Percentiles rank a stretch among this genome's conserved stretches.
phyloP scores from a whole-genome alignment of 2,797 vertebrate genomes.

The Hapalemur alaotrensis region DNA sequence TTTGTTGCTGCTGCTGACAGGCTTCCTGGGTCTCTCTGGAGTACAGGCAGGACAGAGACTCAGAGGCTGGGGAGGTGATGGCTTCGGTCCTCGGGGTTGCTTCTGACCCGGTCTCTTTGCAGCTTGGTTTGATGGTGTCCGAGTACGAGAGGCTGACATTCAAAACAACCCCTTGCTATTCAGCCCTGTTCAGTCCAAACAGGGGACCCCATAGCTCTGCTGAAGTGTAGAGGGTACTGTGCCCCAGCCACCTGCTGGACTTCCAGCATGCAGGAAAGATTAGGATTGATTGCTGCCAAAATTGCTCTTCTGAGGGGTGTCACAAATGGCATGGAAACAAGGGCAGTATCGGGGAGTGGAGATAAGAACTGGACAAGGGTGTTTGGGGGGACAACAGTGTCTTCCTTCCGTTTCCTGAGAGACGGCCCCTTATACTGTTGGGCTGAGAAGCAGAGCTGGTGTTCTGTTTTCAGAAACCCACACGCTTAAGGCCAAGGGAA shows the following conservation, averaged over 20 bases:
- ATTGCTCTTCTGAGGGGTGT: not conserved
- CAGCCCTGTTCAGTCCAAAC: not conserved
- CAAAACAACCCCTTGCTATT: not conserved
- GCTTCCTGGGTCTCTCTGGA: not conserved
- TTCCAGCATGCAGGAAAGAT: not conserved
- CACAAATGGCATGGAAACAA: not conserved
- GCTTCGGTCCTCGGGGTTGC: fast-evolving
- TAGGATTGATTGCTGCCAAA: not conserved
- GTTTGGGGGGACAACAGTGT: fast-evolving
- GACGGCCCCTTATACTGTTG: too few relatives aligned
- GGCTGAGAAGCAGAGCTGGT: not conserved
- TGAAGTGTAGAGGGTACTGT: not conserved
- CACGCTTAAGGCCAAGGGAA: not conserved
- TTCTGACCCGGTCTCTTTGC: not conserved
- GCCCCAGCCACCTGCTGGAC: too few relatives aligned
- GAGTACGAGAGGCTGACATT: not conserved
- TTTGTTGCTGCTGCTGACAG: not conserved
- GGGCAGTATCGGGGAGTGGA: not conserved
- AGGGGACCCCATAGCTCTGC: not conserved
- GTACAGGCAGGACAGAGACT: not conserved
- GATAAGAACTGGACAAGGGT: too few relatives aligned
- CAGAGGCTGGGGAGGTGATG: not conserved
- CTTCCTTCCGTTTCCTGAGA: not conserved
- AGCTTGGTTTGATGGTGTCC: not conserved
- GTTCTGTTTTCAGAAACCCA: not conserved